Conservation (phyloP, 2,113 vertebrate genomes). For the Alligator mississippiensis region DNA sequence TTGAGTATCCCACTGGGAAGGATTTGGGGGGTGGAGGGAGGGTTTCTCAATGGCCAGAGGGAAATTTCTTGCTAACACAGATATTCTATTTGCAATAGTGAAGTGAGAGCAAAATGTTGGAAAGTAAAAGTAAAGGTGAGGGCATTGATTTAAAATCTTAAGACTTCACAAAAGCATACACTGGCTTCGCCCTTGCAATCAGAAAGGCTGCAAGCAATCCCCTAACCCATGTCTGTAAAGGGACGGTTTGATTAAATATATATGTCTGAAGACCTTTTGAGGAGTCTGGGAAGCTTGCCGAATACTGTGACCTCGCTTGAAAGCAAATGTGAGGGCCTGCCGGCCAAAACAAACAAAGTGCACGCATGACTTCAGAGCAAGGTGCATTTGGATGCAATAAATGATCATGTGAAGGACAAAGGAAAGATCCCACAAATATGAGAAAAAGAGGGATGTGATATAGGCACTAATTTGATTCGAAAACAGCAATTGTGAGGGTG, state of each 20-base stretch:
- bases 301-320: slow-evolving; percentile 45
- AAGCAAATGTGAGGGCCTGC: slow-evolving; percentile 22
- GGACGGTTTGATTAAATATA: slow-evolving; percentile 52
- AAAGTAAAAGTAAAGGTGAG: background rate
- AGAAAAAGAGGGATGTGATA: background rate
- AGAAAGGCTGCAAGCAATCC: slow-evolving; percentile 14
- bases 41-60: background rate
- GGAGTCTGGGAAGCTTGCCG: slow-evolving; percentile 61
- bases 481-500: background rate
- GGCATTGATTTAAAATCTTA: background rate
- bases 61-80: background rate
- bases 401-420: slow-evolving; percentile 20
- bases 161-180: slow-evolving; percentile 10
- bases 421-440: background rate
- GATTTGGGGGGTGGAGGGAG: no score
- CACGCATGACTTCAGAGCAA: slow-evolving; percentile 1
- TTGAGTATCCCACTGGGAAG: no score
- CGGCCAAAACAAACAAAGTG: slow-evolving; percentile 4
- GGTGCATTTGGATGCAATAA: background rate
- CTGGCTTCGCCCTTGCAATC: background rate
- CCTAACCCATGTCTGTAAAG: slow-evolving; percentile 8
- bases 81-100: background rate
- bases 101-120: background rate
- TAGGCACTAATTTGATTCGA: background rate
- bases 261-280: slow-evolving; percentile 46